Conservation (phyloP, 2,888 invertebrate genomes). For the Mythimna impura region DNA sequence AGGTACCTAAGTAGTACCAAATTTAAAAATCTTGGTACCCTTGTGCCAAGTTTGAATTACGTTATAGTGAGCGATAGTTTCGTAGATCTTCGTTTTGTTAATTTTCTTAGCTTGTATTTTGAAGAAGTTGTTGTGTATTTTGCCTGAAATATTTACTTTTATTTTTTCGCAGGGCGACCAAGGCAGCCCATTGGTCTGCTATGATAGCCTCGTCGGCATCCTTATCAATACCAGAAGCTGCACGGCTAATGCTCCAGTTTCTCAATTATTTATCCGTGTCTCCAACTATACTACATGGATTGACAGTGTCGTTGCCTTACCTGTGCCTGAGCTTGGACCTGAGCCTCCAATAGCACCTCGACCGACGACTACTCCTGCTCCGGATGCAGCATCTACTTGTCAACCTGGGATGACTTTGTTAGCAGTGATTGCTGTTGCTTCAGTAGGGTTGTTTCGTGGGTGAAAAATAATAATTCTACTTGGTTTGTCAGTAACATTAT, state of each 20-base stretch:
- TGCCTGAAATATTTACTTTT: not conserved
- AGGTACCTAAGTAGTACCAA: too few species aligned
- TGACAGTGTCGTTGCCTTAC: not conserved
- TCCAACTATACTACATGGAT: not conserved
- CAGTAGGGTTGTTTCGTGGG: too few species aligned
- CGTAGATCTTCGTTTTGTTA: not conserved
- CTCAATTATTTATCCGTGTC: not conserved
- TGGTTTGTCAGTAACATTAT: too few species aligned
- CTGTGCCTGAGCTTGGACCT: constrained; percentile 1
- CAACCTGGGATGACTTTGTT: not conserved
- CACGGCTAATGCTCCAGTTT: not conserved
- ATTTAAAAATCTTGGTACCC: too few species aligned
- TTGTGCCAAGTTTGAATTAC: too few species aligned
- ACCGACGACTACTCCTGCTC: not conserved
- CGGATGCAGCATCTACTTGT: not conserved
- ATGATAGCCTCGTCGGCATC: not conserved
- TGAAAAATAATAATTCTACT: not conserved
- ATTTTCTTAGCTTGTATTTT: not conserved
- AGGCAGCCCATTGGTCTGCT: constrained; percentile 1
- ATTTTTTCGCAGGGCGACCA: not conserved
- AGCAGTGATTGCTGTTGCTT: not conserved
- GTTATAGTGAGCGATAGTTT: too few species aligned
- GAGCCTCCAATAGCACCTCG: not conserved
- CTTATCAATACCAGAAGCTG: not conserved
- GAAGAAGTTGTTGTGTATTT: not conserved